These are phyloP conservation scores for Kryphioiulus occultus DNA, from an alignment of 2,888 invertebrate genomes.

Conservation along the genomic window DNA sequence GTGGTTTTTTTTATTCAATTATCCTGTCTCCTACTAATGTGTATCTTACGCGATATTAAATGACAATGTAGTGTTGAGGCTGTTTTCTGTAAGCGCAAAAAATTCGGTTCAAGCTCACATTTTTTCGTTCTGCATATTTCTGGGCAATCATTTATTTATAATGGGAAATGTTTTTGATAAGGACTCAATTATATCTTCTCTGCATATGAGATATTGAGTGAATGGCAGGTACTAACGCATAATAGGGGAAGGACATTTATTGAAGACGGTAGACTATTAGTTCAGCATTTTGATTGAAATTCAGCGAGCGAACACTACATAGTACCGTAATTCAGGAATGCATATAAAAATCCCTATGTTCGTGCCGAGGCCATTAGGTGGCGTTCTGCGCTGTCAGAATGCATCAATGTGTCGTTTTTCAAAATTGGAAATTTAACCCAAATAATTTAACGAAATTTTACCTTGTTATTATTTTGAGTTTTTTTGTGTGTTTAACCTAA, in stretches of 20 bases:
- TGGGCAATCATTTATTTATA: conserved; percentile 32
- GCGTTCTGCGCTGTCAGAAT: neutral
- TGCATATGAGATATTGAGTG: neutral
- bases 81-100: neutral
- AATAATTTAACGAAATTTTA: too few relatives aligned
- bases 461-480: too few relatives aligned
- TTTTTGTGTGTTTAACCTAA: too few relatives aligned
- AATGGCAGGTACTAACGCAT: neutral
- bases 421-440: neutral
- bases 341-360: neutral
- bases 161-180: conserved; percentile 29
- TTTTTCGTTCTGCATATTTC: conserved; percentile 21
- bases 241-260: neutral
- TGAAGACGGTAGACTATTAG: neutral
- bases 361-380: neutral
- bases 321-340: neutral
- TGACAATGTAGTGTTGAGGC: neutral
- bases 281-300: conserved; percentile 6
- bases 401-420: neutral
- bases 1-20: conserved; percentile 13
- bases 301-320: neutral
- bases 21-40: neutral
- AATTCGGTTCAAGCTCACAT: neutral
- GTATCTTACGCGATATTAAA: conserved; percentile 20
- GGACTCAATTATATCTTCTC: conserved; percentile 36